phyloP scores from a whole-genome alignment of 2,888 invertebrate species.

The Gisinianus flammeolus region DNA sequence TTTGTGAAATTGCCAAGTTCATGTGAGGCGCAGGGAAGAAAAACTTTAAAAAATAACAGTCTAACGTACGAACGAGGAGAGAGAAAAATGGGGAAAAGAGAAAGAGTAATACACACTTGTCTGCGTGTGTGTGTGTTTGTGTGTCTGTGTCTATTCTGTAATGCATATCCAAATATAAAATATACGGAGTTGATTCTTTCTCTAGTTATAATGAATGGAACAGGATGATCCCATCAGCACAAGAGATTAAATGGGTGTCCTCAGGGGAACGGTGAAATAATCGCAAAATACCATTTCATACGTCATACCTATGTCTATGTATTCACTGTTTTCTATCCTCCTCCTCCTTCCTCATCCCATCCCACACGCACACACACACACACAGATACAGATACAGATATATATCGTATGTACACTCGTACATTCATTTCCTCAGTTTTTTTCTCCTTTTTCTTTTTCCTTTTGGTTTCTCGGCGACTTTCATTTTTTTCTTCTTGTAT shows the following conservation, averaged over 20 bases:
- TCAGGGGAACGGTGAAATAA: slow-evolving; percentile 59
- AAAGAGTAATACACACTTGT: background rate
- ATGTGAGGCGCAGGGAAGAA: slow-evolving; percentile 38
- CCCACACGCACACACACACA: background rate
- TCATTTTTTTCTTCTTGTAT: slow-evolving; percentile 13
- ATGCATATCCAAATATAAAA: background rate
- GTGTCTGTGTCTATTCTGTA: background rate
- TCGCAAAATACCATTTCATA: slow-evolving; percentile 58
- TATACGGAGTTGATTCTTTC: slow-evolving; percentile 8
- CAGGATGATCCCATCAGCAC: slow-evolving; percentile 55
- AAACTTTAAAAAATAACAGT: slow-evolving; percentile 42
- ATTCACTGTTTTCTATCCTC: background rate
- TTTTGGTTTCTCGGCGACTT: background rate
- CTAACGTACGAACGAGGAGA: background rate
- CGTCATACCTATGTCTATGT: slow-evolving; percentile 30
- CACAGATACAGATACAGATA: background rate
- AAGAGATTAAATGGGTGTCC: slow-evolving; percentile 59
- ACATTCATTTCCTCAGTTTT: background rate
- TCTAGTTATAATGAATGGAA: slow-evolving; percentile 48
- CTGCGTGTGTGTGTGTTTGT: background rate
- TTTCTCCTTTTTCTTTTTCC: background rate
- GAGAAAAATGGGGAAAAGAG: no score
- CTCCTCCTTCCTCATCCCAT: background rate
- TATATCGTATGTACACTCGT: background rate
- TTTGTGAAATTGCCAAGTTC: slow-evolving; percentile 52